A percentile compares a stretch with the other conserved stretches of the same genome.
These are phyloP conservation scores for Ostrea edulis DNA, from an alignment of 1,140 invertebrate species.

Conservation along the genomic window DNA sequence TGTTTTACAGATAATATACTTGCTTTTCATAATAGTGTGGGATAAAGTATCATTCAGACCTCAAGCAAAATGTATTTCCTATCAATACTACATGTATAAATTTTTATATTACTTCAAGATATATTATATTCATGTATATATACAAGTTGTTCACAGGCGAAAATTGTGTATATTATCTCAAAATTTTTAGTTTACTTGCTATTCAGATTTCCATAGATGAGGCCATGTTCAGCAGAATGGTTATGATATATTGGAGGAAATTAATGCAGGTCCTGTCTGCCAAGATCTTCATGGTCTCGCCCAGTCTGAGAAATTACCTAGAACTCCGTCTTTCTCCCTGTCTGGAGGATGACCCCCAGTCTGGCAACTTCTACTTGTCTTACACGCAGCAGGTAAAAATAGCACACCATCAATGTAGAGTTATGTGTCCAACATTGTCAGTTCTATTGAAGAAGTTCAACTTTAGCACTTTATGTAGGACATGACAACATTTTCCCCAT, in stretches of 20 bases:
- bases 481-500: not conserved
- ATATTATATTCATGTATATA: too few species aligned
- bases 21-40: too few species aligned
- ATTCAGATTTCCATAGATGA: conserved; percentile 59
- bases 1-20: not conserved
- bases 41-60: too few species aligned
- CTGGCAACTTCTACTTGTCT: conserved; percentile 59
- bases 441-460: too few species aligned
- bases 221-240: conserved; percentile 63
- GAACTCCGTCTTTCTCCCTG: conserved; percentile 61
- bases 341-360: conserved; percentile 60
- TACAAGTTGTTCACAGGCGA: too few species aligned
- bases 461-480: not conserved
- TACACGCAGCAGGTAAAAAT: conserved; percentile 61
- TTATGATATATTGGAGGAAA: conserved; percentile 66
- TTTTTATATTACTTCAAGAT: too few species aligned
- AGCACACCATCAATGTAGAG: too few species aligned
- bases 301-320: conserved; percentile 60
- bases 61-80: too few species aligned
- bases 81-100: too few species aligned
- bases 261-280: conserved; percentile 57
- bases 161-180: too few species aligned
- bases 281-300: conserved; percentile 61
- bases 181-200: not conserved
- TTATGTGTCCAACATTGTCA: too few species aligned